Conservation (phyloP, 2,888 invertebrate species). For the Monopis laevigella region DNA sequence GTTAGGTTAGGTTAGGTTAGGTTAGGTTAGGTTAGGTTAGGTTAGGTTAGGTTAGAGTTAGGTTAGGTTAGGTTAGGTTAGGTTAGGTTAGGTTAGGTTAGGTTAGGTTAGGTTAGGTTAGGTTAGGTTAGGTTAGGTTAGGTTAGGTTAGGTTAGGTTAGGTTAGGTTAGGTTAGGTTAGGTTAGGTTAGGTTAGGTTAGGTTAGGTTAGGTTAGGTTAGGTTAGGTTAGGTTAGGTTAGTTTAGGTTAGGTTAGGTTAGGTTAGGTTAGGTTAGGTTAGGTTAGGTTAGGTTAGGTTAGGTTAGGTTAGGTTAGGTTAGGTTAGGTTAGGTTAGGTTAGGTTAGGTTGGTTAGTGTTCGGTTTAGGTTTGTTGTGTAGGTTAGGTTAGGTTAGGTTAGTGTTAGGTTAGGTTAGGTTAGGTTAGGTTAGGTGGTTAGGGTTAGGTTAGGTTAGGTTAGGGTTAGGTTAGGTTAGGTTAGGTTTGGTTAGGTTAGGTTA, state of each 20-base stretch:
- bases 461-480: slow-evolving; percentile 7
- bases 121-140: slow-evolving; percentile 7
- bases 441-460: slow-evolving; percentile 5
- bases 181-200: slow-evolving; percentile 7
- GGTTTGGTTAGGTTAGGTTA: slow-evolving; percentile 6
- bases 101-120: slow-evolving; percentile 7
- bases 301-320: slow-evolving; percentile 7
- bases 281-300: slow-evolving; percentile 7
- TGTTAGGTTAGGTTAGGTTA: slow-evolving; percentile 6
- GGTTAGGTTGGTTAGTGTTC: slow-evolving; percentile 1
- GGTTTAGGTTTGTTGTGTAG: not conserved
- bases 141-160: slow-evolving; percentile 7
- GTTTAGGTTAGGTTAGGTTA: slow-evolving; percentile 6
- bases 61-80: slow-evolving; percentile 7
- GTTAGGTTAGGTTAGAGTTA: slow-evolving; percentile 4
- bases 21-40: slow-evolving; percentile 7
- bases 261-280: slow-evolving; percentile 7
- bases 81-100: slow-evolving; percentile 7
- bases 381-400: not conserved
- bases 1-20: slow-evolving; percentile 7
- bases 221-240: slow-evolving; percentile 7
- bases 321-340: slow-evolving; percentile 7
- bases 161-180: slow-evolving; percentile 7
- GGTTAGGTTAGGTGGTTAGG: slow-evolving; percentile 4
- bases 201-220: slow-evolving; percentile 7